Percentiles rank a stretch among this genome's conserved stretches.
Evolutionary conservation across 2,888 invertebrate species (phyloP).

Genomic region (Hypselothyrea guttata): DNA sequence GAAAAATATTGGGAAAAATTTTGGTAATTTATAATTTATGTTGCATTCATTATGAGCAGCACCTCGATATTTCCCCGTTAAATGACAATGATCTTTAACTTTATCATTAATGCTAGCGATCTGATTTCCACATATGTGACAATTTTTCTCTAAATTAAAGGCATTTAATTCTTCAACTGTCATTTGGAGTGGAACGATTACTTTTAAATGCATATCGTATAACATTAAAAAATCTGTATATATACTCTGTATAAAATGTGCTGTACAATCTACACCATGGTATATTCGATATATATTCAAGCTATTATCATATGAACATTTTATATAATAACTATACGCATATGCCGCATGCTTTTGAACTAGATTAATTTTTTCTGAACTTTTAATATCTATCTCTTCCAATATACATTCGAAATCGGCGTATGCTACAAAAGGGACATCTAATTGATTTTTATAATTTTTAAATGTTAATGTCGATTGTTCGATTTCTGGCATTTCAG

Average conservation of each 20-base stretch:
- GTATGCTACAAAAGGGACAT: conserved; percentile 13
- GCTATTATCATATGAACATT: conserved; percentile 14
- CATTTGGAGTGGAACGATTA: not conserved
- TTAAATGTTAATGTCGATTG: conserved; percentile 1
- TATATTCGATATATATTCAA: conserved; percentile 24
- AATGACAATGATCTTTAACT: conserved; percentile 29
- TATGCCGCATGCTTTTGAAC: conserved; percentile 27
- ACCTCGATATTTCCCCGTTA: conserved; percentile 22
- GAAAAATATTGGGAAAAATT: conserved; percentile 13
- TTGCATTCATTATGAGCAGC: conserved; percentile 14
- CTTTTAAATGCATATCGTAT: conserved; percentile 3
- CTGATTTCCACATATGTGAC: conserved; percentile 5
- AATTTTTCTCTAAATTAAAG: conserved; percentile 7
- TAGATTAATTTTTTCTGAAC: conserved; percentile 9
- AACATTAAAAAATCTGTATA: conserved; percentile 11
- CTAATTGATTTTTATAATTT: conserved; percentile 12
- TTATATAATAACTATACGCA: conserved; percentile 28
- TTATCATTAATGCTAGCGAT: not conserved
- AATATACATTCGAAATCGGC: conserved; percentile 29
- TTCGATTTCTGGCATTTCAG: not conserved
- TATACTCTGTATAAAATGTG: conserved; percentile 11
- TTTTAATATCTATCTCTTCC: conserved; percentile 10
- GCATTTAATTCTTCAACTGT: conserved; percentile 2
- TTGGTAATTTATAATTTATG: conserved; percentile 3
- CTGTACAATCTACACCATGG: conserved; percentile 13